Conservation (phyloP, 2,888 invertebrate genomes). For the Tipula confusa region DNA sequence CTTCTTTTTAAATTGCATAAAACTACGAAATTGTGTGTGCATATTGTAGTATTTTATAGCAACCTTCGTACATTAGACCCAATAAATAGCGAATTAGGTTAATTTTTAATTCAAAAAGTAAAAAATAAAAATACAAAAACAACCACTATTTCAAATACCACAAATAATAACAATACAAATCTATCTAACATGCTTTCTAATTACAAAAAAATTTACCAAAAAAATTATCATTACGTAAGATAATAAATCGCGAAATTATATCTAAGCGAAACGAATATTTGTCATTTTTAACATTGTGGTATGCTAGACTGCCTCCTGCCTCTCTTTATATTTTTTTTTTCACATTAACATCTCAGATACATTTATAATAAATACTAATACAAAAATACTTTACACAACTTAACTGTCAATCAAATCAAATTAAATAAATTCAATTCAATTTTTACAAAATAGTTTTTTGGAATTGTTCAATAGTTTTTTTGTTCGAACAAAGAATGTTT, state of each 20-base stretch:
- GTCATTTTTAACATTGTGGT: background rate
- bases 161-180: conserved; percentile 16
- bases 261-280: conserved; percentile 12
- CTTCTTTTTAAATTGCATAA: background rate
- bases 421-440: background rate
- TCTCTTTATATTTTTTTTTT: background rate
- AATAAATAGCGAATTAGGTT: background rate
- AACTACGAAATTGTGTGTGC: background rate
- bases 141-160: background rate
- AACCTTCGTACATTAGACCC: background rate
- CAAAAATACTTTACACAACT: background rate
- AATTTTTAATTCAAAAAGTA: background rate
- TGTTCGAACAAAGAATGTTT: background rate
- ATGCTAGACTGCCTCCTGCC: background rate
- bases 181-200: conserved; percentile 7
- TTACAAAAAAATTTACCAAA: background rate
- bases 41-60: background rate
- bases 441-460: conserved; percentile 15
- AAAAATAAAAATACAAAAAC: conserved; percentile 3
- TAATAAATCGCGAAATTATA: background rate
- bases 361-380: background rate
- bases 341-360: background rate
- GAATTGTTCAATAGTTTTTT: conserved; percentile 21
- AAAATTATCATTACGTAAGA: background rate
- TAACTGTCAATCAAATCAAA: conserved; percentile 25